Base-by-base conservation (phyloP, 2,888 invertebrate species). In the Ditula angustiorana region DNA sequence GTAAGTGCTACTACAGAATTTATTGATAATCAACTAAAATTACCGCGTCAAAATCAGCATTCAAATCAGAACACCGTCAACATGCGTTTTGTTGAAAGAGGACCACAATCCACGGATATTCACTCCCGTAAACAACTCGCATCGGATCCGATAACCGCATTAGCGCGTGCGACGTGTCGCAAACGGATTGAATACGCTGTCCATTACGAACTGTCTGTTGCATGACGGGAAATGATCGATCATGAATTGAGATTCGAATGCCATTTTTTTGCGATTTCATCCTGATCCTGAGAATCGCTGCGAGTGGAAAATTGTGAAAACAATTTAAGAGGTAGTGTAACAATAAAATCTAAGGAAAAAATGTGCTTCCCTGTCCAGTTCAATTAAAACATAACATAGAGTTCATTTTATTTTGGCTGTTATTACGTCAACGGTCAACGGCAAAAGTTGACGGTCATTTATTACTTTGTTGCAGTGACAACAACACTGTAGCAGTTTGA, bases 131-230 rank as follows among this genome's bases (percentile, higher is more conserved):
- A 78, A 80, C 77, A 78, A 74, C 72, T 75, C 66, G 70, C 74
- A 75, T 73, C 71, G 66, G 67, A 74, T 72, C 74, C 74, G 75
- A 80, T 79, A 79, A 83, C 79, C 77, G 70, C 78, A 77, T 82
- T 80, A 83, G 67, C 70, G 67, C 70, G 68, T 66, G 74, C 69
- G 58, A 66, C 69, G 75, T 75, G 77, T 76, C 75, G 74, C 75
- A 77, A 79, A 77, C 78, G 59, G 62, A 70, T 66, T 53, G 59
- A 60, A 61, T 50, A 61, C 56, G 53, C 62, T 57, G 62, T 59
- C 60, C 61, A 64, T 64, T 59, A 64, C 53, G 11, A 19, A 26
- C 26, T 63, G 63, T 63, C 57, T 63, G 63, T 28, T 52, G 63
- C 58, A 63, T 50, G 61, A 53, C 24, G 52, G 52, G 30, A 44